These are phyloP conservation scores for Corapipo altera DNA, from an alignment of 2,113 vertebrate species.

Conservation along the genomic window DNA sequence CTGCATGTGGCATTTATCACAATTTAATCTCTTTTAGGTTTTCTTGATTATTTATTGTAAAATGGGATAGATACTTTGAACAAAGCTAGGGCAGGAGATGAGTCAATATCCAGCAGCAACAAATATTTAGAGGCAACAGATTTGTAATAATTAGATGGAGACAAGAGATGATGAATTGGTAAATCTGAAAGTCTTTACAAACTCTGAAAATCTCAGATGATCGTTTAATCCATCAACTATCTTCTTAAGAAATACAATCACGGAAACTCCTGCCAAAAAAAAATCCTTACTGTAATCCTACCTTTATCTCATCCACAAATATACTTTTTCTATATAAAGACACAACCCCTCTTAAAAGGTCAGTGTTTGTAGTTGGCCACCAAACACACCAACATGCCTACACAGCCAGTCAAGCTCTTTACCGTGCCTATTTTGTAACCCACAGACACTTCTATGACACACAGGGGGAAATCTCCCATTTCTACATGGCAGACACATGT, in stretches of 20 bases:
- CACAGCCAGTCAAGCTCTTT: not conserved
- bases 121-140: conserved; percentile 61
- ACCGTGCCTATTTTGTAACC: not conserved
- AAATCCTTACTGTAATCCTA: conserved; percentile 55
- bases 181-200: conserved; percentile 64
- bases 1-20: conserved; percentile 22
- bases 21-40: conserved; percentile 40
- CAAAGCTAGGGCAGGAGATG: conserved; percentile 7
- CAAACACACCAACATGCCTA: not conserved
- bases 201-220: conserved; percentile 69
- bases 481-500: not conserved
- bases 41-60: conserved; percentile 19
- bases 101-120: conserved; percentile 42
- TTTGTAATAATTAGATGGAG: conserved; percentile 63
- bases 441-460: not conserved
- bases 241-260: conserved; percentile 68
- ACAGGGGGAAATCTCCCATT: not conserved
- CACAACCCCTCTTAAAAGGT: conserved; percentile 50
- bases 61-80: conserved; percentile 11
- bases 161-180: conserved; percentile 60
- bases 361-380: not conserved
- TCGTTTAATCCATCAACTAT: conserved; percentile 65
- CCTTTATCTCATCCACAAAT: conserved; percentile 59
- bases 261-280: conserved; percentile 46
- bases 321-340: conserved; percentile 62